phyloP scores from a whole-genome alignment of 2,888 invertebrate genomes.

The Sphaeridia pumilis region DNA sequence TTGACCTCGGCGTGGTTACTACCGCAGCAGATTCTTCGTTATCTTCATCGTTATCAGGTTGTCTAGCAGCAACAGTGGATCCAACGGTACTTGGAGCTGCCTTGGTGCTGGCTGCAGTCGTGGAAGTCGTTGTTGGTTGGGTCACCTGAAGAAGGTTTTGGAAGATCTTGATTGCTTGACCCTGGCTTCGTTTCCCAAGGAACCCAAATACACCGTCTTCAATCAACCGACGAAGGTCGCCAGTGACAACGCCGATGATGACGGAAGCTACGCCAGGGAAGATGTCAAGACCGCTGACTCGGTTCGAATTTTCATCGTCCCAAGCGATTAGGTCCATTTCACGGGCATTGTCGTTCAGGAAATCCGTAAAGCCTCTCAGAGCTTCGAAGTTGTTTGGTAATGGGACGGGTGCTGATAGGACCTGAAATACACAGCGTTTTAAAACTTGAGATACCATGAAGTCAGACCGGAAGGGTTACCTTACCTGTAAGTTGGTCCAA shows the following conservation, averaged over 20 bases:
- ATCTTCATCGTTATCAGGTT: not conserved
- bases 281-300: not conserved
- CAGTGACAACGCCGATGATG: constrained; percentile 6
- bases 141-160: constrained; percentile 5
- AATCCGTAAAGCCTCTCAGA: too few relatives aligned
- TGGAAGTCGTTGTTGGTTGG: not conserved
- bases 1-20: not conserved
- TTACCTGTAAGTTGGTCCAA: too few relatives aligned
- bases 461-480: too few relatives aligned
- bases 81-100: not conserved
- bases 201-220: constrained; percentile 11
- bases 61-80: not conserved
- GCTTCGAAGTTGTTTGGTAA: too few relatives aligned
- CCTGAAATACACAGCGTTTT: too few relatives aligned
- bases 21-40: not conserved
- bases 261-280: constrained; percentile 5
- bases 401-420: too few relatives aligned
- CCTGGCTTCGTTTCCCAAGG: not conserved
- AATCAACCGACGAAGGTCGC: constrained; percentile 6
- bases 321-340: too few relatives aligned
- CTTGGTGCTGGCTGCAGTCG: not conserved
- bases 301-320: constrained; percentile 5
- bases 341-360: too few relatives aligned
- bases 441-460: too few relatives aligned
- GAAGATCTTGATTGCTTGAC: not conserved